A percentile compares a stretch with the other conserved stretches of the same genome.
phyloP scores from a whole-genome alignment of 2,113 vertebrate species.

The Corvus hawaiiensis region DNA sequence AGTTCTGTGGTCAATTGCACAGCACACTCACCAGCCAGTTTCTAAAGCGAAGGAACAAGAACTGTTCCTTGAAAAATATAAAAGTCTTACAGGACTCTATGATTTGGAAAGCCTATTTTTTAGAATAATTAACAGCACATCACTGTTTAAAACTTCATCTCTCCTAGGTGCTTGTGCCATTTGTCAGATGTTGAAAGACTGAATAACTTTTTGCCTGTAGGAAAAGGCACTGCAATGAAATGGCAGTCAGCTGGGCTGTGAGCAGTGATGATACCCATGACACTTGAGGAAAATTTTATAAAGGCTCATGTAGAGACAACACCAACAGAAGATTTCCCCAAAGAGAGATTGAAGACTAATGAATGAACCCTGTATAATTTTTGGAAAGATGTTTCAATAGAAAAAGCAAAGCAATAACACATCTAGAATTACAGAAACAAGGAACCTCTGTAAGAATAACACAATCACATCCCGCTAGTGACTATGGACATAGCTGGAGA shows the following conservation, averaged over 20 bases:
- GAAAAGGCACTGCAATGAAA: neutral
- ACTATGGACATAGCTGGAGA: neutral
- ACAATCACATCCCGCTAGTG: neutral
- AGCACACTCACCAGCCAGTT: neutral
- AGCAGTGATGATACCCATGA: neutral
- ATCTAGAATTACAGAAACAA: constrained; percentile 6
- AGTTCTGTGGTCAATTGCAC: neutral
- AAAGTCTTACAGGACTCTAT: neutral
- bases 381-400: neutral
- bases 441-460: neutral
- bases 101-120: neutral
- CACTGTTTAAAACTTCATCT: neutral
- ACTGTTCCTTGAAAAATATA: neutral
- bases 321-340: neutral
- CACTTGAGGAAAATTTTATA: neutral
- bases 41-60: neutral
- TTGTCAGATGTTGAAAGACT: neutral
- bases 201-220: neutral
- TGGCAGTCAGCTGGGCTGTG: neutral
- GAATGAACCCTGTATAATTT: neutral
- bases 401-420: constrained; percentile 3
- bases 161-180: neutral
- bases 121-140: neutral
- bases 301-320: neutral
- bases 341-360: neutral